Conservation (phyloP, 2,797 vertebrate species). For the Cossypha polioptera region DNA sequence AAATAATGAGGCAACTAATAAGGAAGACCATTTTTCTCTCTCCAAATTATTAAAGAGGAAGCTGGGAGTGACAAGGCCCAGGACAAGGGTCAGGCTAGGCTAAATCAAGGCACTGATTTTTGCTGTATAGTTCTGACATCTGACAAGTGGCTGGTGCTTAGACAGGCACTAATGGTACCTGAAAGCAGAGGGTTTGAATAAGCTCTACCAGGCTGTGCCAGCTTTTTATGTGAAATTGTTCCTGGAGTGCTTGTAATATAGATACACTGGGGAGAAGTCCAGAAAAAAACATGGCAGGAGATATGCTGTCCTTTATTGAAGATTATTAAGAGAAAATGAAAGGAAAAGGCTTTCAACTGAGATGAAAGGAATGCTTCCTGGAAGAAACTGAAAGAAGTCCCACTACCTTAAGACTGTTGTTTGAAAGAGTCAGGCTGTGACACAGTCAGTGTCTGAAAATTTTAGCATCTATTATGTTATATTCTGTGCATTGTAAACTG, state of each 20-base stretch:
- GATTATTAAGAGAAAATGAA: not conserved
- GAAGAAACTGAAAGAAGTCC: not conserved
- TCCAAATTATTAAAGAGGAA: not conserved
- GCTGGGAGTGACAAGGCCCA: not conserved
- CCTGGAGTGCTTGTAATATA: not conserved
- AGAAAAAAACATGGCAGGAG: not conserved
- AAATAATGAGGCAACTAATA: not conserved
- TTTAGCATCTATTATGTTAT: not conserved
- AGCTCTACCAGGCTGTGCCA: not conserved
- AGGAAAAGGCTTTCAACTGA: slow-evolving; percentile 15
- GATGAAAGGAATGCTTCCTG: slow-evolving; percentile 1
- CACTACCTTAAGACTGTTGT: not conserved
- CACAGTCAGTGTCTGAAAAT: not conserved
- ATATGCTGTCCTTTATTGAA: not conserved
- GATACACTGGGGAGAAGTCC: not conserved
- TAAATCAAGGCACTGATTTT: not conserved
- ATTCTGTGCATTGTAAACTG: not conserved
- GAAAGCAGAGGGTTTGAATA: not conserved
- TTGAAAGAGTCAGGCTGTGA: not conserved
- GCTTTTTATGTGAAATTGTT: not conserved
- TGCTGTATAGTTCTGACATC: not conserved
- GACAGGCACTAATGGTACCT: rapidly evolving
- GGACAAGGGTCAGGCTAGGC: not conserved
- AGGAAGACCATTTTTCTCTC: not conserved
- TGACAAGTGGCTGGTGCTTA: not conserved